These are phyloP conservation scores for Oenanthe oenanthe DNA, from an alignment of 2,113 vertebrate genomes.

Conservation along the genomic window DNA sequence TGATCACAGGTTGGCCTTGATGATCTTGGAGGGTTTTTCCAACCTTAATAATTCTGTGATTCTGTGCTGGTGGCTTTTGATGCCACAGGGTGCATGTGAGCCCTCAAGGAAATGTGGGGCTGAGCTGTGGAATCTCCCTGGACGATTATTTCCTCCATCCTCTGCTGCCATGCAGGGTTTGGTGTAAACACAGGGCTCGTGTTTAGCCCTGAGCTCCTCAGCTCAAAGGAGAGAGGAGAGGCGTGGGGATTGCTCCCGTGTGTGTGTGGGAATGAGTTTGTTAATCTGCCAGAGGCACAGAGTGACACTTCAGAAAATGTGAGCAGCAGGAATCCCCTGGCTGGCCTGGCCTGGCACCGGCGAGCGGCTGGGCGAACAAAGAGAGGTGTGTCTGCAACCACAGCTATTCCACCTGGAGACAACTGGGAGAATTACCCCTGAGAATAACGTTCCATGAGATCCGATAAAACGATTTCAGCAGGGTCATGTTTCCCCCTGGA, in stretches of 20 bases:
- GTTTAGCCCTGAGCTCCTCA: neutral
- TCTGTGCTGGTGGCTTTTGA: neutral
- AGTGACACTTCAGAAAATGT: conserved; percentile 37
- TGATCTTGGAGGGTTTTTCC: neutral
- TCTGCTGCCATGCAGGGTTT: neutral
- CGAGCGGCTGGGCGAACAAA: conserved; percentile 44
- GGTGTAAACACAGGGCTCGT: neutral
- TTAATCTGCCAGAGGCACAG: conserved; percentile 8
- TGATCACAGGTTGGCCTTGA: neutral
- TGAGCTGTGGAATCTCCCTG: neutral
- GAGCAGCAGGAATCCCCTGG: conserved; percentile 55
- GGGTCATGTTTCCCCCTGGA: conserved; percentile 44
- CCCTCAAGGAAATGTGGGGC: neutral
- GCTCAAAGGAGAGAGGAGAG: neutral
- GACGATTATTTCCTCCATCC: neutral
- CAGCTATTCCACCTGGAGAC: conserved; percentile 67
- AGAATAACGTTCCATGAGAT: conserved; percentile 46
- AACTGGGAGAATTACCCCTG: neutral
- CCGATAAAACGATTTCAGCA: conserved; percentile 28
- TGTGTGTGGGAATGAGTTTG: neutral
- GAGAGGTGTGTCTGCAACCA: conserved; percentile 67
- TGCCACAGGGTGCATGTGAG: accelerated
- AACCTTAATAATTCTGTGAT: accelerated
- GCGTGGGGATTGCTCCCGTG: neutral
- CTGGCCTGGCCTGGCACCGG: conserved; percentile 35